These are phyloP conservation scores for Ennomos fuscantarius DNA, from an alignment of 2,888 invertebrate species.

Conservation along the genomic window DNA sequence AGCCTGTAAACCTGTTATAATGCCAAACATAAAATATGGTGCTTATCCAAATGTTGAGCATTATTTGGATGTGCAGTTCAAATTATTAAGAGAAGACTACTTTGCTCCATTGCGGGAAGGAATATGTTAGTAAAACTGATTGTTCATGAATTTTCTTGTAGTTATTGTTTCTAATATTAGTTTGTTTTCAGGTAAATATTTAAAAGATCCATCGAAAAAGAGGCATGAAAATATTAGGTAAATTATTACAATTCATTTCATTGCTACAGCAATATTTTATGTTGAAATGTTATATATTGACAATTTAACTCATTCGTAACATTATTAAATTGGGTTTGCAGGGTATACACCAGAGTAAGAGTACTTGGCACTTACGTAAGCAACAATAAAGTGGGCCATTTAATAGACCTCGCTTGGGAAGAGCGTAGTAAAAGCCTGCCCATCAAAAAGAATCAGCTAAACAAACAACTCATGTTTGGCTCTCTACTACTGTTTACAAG, in stretches of 20 bases:
- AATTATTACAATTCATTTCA: conserved; percentile 34
- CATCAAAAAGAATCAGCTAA: conserved; percentile 54
- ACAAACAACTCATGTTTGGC: conserved; percentile 88
- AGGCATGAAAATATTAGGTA: conserved; percentile 79
- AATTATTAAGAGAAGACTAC: conserved; percentile 92
- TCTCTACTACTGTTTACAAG: conserved; percentile 89
- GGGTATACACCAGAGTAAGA: conserved; percentile 77
- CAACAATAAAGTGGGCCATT: conserved; percentile 72
- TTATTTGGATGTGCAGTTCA: conserved; percentile 92
- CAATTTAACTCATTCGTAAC: no score
- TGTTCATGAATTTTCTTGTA: not conserved
- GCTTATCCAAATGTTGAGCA: conserved; percentile 87
- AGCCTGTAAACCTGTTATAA: no score
- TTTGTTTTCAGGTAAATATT: conserved; percentile 71
- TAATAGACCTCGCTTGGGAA: conserved; percentile 70
- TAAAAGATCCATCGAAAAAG: conserved; percentile 72
- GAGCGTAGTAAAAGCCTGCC: conserved; percentile 48
- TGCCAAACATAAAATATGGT: conserved; percentile 85
- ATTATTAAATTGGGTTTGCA: conserved; percentile 34
- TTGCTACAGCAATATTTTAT: no score
- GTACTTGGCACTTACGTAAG: conserved; percentile 68
- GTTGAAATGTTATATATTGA: no score
- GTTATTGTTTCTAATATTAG: conserved; percentile 6
- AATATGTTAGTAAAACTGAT: conserved; percentile 72
- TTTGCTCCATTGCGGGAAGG: conserved; percentile 89